These are phyloP conservation scores for Colistium nudipinnis DNA, from an alignment of 2,113 vertebrate species.

Conservation along the genomic window DNA sequence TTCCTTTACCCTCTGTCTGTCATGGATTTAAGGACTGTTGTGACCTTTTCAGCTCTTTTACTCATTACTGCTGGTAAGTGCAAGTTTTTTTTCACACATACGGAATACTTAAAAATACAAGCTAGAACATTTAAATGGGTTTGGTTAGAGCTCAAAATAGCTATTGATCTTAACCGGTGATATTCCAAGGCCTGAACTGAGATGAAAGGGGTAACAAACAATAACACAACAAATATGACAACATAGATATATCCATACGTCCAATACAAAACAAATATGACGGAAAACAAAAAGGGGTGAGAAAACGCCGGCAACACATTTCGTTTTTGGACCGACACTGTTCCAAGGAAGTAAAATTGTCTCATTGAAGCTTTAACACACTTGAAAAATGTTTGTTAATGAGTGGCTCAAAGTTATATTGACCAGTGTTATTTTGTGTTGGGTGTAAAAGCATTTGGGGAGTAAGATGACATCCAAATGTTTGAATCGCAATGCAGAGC, in stretches of 20 bases:
- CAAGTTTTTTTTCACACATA: not conserved
- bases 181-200: not conserved
- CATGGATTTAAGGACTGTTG: constrained; percentile 53
- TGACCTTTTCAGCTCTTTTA: constrained; percentile 35
- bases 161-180: not conserved
- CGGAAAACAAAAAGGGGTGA: not conserved
- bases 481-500: not conserved
- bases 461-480: not conserved
- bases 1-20: constrained; percentile 10
- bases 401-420: not conserved
- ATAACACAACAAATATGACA: not conserved
- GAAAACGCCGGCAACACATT: too few relatives aligned
- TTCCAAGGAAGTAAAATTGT: not conserved
- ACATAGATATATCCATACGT: not conserved
- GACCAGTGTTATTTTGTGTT: not conserved
- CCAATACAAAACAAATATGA: not conserved
- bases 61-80: constrained; percentile 56
- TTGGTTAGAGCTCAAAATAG: not conserved
- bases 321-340: not conserved
- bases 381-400: not conserved
- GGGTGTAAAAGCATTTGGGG: not conserved
- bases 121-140: not conserved
- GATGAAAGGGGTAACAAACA: not conserved
- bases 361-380: too few relatives aligned
- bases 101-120: not conserved